Evolutionary conservation across 1,140 invertebrate genomes (phyloP), one percentile per base, ranked within the genome.

Genomic region (Tetramorium alpestre): DNA sequence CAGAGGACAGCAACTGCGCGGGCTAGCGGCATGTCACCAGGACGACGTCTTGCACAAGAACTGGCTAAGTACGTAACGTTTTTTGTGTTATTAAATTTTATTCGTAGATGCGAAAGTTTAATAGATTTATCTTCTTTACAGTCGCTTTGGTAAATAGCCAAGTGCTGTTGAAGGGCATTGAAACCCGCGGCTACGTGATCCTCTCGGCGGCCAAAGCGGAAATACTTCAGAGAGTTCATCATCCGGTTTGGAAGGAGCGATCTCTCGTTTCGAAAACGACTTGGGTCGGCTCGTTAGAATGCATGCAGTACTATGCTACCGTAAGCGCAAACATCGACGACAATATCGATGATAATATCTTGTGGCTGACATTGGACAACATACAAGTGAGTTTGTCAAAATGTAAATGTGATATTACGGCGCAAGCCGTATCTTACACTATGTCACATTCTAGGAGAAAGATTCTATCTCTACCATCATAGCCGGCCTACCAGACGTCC

Each of bases 251-350:
- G 98, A 97, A 97, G 78, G 97, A 99, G 91, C 96, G 97, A 86
- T 98, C 98, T 22, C 96, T 99, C 0, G 97, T 99, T 18, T 97
- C 98, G 11, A 99, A 99, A 95, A 98, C 98, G 2, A 99, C 99
- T 0, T 99, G 99, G 99, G 97, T 98, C 69, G 99, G 99, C 10
- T 97, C 98, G 77, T 96, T 99, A 1, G 98, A 99, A 93, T 99
- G 99, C 94, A 99, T 99, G 99, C 99, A 99, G 96, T 99, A 99
- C 95, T 99, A 99, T 96, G 99, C 99, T 2, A 99, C 99, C 44
- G 99, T 99, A 41, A 98, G 97, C 94, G 96, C 96, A 0, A 97
- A 97, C 54, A 98, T 97, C 16, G 97, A 98, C 92, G 96, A 97
- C 56, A 97, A 98, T 95, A 97, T 97, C 16, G 93, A 96, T 95